Percentiles rank a stretch among this genome's conserved stretches.
Evolutionary conservation across 2,797 vertebrate genomes (phyloP).

Genomic region (Characodon lateralis): DNA sequence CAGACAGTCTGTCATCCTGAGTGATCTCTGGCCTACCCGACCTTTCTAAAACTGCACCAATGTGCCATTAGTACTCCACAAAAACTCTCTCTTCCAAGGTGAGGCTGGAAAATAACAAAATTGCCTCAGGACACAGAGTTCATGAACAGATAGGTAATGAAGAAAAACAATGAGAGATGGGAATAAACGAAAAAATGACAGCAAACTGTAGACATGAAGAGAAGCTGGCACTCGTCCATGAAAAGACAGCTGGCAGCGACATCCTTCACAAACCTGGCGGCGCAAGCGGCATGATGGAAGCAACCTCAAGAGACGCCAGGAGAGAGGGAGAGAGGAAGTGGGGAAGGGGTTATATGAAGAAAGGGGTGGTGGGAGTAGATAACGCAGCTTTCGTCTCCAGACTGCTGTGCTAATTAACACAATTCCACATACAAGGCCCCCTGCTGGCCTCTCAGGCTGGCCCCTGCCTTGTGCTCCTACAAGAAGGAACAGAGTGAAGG

Average conservation of each 20-base stretch:
- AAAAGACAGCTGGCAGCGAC: constrained; percentile 84
- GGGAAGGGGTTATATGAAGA: constrained; percentile 23
- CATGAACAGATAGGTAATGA: constrained; percentile 64
- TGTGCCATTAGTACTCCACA: constrained; percentile 40
- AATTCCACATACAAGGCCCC: constrained; percentile 69
- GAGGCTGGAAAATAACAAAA: constrained; percentile 45
- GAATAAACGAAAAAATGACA: constrained; percentile 76
- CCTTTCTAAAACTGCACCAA: constrained; percentile 62
- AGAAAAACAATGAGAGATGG: constrained; percentile 50
- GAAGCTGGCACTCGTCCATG: constrained; percentile 77
- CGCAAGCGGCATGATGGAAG: constrained; percentile 64
- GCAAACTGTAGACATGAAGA: constrained; percentile 67
- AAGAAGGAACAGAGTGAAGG: constrained; percentile 31
- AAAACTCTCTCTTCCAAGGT: constrained; percentile 30
- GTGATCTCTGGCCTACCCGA: constrained; percentile 51
- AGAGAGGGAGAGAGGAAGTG: constrained; percentile 38
- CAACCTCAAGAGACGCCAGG: constrained; percentile 69
- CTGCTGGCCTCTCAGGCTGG: constrained; percentile 57
- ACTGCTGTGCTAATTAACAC: constrained; percentile 83
- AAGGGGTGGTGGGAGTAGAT: constrained; percentile 60
- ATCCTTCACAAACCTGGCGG: constrained; percentile 83
- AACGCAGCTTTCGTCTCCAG: constrained; percentile 72
- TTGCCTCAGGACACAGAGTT: constrained; percentile 59
- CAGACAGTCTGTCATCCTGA: constrained; percentile 65
- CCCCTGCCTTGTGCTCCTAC: constrained; percentile 60